Evolutionary conservation across 2,797 vertebrate genomes (phyloP).

Genomic region (Atherinosoma microstoma): DNA sequence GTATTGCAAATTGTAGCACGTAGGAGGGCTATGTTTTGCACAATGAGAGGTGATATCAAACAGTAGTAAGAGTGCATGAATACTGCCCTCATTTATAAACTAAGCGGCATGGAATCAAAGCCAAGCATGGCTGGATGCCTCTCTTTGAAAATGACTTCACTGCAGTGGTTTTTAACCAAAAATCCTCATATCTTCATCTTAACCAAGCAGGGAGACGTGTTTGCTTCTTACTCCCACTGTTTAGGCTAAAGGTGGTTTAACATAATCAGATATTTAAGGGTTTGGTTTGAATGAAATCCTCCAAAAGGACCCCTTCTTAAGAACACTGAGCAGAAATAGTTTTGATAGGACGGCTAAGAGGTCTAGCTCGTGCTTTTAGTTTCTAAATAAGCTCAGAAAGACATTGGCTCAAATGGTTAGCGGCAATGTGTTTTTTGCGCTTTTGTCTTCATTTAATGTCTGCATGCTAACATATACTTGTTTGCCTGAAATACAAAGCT

Average conservation of each 20-base stretch:
- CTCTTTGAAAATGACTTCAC: slow-evolving; percentile 37
- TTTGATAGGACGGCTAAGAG: neutral
- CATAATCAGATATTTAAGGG: neutral
- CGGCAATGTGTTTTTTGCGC: neutral
- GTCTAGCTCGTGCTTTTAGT: neutral
- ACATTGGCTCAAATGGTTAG: neutral
- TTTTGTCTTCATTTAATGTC: neutral
- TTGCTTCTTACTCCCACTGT: slow-evolving; percentile 4
- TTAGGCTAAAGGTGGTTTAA: slow-evolving; percentile 8
- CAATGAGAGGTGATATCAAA: slow-evolving; percentile 62
- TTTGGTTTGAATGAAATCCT: neutral
- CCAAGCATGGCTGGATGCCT: slow-evolving; percentile 20
- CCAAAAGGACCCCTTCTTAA: neutral
- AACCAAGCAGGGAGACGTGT: slow-evolving; percentile 12
- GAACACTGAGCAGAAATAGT: neutral
- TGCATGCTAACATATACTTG: neutral
- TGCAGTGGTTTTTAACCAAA: slow-evolving; percentile 29
- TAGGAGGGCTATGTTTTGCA: slow-evolving; percentile 62
- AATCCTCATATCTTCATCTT: slow-evolving; percentile 20
- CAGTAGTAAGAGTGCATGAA: slow-evolving; percentile 55
- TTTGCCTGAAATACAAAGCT: no score
- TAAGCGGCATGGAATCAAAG: slow-evolving; percentile 54
- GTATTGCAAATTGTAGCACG: slow-evolving; percentile 66
- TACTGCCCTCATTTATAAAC: slow-evolving; percentile 51
- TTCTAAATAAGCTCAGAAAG: neutral